A percentile compares a stretch with the other conserved stretches of the same genome.
phyloP scores from a whole-genome alignment of 2,888 invertebrate genomes.

The Neoitamus cyanurus region DNA sequence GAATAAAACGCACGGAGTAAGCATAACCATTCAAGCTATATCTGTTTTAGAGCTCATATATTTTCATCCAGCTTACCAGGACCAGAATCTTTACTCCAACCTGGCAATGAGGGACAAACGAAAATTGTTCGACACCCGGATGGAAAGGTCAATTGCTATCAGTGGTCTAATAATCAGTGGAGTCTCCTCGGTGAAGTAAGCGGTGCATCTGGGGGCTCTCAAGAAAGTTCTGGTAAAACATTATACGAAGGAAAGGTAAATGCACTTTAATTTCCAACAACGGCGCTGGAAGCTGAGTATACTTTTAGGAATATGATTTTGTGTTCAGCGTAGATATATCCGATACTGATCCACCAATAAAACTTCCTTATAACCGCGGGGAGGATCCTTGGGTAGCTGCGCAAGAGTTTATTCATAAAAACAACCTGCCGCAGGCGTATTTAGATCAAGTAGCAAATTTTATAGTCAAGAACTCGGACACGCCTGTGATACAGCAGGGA shows the following conservation, averaged over 20 bases:
- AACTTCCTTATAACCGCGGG: conserved; percentile 88
- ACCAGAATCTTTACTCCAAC: conserved; percentile 77
- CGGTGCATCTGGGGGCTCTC: conserved; percentile 77
- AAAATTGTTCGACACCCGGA: conserved; percentile 82
- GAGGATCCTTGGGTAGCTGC: conserved; percentile 95
- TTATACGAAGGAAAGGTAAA: conserved; percentile 79
- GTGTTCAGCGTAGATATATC: conserved; percentile 97
- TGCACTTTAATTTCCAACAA: not conserved
- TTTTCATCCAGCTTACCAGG: conserved; percentile 77
- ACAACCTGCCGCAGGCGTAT: conserved; percentile 86
- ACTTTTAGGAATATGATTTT: conserved; percentile 82
- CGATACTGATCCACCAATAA: conserved; percentile 87
- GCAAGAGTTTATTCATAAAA: conserved; percentile 86
- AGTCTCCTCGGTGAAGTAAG: conserved; percentile 89
- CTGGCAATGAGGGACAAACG: conserved; percentile 86
- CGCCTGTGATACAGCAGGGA: conserved; percentile 51
- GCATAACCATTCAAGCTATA: conserved; percentile 56
- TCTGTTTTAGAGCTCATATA: not conserved
- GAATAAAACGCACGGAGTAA: conserved; percentile 86
- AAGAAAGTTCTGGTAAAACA: conserved; percentile 77
- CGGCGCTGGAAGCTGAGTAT: not conserved
- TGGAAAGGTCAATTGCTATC: conserved; percentile 80
- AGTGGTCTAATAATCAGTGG: conserved; percentile 82
- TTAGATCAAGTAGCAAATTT: conserved; percentile 94
- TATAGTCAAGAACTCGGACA: conserved; percentile 81